These are phyloP conservation scores for Rana temporaria DNA, from an alignment of 2,113 vertebrate species.

Conservation along the genomic window DNA sequence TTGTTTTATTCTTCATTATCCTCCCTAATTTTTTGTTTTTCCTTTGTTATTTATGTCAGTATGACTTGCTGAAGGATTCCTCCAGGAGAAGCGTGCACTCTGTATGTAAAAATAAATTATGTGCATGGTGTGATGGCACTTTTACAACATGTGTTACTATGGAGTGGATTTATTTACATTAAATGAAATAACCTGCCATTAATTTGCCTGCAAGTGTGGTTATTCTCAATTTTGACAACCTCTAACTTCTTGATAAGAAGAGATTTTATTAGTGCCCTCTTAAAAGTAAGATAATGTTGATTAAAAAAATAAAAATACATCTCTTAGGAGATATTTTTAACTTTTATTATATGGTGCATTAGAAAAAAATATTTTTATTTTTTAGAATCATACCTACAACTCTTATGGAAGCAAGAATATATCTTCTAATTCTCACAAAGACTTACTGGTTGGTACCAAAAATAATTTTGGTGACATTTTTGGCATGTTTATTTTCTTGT, in stretches of 20 bases:
- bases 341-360: not conserved
- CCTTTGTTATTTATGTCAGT: slow-evolving; percentile 60
- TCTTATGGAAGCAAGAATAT: slow-evolving; percentile 78
- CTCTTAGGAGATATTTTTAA: not conserved
- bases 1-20: slow-evolving; percentile 43
- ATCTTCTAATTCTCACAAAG: slow-evolving; percentile 77
- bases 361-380: not conserved
- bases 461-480: not conserved
- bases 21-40: slow-evolving; percentile 30
- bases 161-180: too few relatives aligned
- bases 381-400: slow-evolving; percentile 82
- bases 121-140: not conserved
- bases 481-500: too few relatives aligned
- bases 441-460: slow-evolving; percentile 84
- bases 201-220: not conserved
- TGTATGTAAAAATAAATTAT: slow-evolving; percentile 58
- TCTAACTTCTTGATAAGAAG: too few relatives aligned
- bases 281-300: not conserved
- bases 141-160: not conserved
- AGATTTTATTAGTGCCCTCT: not conserved
- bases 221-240: not conserved
- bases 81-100: slow-evolving; percentile 60
- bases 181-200: not conserved
- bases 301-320: not conserved
- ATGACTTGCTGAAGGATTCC: slow-evolving; percentile 60